Conservation (phyloP, 2,113 vertebrate species). For the Ciconia boyciana region DNA sequence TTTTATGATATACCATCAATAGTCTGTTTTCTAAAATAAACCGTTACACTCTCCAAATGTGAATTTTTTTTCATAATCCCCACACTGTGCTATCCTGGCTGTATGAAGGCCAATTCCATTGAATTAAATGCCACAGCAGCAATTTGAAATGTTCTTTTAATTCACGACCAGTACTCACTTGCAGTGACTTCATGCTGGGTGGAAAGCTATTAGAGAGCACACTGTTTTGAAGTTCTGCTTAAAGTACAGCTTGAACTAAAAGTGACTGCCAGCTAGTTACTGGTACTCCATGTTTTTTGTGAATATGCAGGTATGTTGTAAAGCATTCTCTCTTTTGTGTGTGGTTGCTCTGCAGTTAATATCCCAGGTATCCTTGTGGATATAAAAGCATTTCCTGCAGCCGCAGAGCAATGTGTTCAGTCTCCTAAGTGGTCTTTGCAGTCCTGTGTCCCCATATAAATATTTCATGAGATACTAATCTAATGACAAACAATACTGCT, state of each 20-base stretch:
- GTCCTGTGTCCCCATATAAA: background rate
- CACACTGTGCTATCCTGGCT: background rate
- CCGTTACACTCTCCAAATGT: background rate
- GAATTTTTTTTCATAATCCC: background rate
- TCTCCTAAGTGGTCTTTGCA: background rate
- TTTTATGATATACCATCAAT: background rate
- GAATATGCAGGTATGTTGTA: background rate
- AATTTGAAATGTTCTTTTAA: slow-evolving; percentile 1
- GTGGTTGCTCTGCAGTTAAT: background rate
- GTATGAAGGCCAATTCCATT: background rate
- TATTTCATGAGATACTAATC: background rate
- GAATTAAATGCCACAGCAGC: background rate
- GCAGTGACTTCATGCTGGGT: background rate
- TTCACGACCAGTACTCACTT: background rate
- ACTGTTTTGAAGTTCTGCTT: background rate
- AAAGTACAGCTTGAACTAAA: background rate
- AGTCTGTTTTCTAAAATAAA: background rate
- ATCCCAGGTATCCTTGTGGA: background rate
- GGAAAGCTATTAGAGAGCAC: background rate
- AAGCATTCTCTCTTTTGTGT: background rate
- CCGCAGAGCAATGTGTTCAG: background rate
- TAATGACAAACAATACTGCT: background rate
- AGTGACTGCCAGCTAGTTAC: background rate
- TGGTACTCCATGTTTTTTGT: background rate
- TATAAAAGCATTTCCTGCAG: background rate